Evolutionary conservation across 2,113 vertebrate species (phyloP).

Genomic region (human): DNA sequence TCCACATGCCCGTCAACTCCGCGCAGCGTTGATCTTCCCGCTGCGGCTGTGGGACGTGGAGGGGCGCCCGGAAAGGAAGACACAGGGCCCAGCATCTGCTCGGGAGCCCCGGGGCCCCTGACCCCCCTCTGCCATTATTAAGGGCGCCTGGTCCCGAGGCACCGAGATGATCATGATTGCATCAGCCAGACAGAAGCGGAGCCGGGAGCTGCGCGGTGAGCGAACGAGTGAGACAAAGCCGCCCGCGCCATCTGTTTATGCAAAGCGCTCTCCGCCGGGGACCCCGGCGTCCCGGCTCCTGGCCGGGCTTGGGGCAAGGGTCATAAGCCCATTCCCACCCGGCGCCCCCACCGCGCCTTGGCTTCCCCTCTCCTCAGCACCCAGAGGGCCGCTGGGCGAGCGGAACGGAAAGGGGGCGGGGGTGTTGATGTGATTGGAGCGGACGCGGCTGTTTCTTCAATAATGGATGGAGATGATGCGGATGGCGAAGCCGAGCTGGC

Average conservation of each 20-base stretch:
- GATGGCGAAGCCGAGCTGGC: constrained; percentile 68
- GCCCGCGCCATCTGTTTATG: constrained; percentile 78
- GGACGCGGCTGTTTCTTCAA: constrained; percentile 81
- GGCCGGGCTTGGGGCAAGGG: constrained; percentile 45
- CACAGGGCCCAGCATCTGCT: constrained; percentile 43
- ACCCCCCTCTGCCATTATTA: constrained; percentile 59
- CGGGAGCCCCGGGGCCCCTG: constrained; percentile 36
- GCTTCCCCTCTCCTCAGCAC: constrained; percentile 13
- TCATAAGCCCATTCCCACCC: constrained; percentile 21
- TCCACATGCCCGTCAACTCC: constrained; percentile 38
- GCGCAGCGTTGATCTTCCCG: constrained; percentile 4
- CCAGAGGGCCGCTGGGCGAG: constrained; percentile 50
- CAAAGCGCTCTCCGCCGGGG: constrained; percentile 68
- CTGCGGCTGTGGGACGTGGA: constrained; percentile 20
- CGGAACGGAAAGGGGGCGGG: constrained; percentile 19
- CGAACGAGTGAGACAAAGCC: constrained; percentile 72
- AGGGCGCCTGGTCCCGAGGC: constrained; percentile 64
- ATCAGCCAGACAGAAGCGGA: constrained; percentile 67
- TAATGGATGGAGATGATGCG: constrained; percentile 82
- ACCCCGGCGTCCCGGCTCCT: constrained; percentile 60
- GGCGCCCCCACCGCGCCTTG: not conserved
- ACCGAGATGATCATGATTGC: constrained; percentile 66
- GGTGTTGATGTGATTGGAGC: constrained; percentile 81
- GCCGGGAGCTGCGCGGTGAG: constrained; percentile 20
- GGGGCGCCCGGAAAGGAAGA: not conserved